Evolutionary conservation across 2,888 invertebrate species (phyloP).

Genomic region (Didymodactylos carnosus): DNA sequence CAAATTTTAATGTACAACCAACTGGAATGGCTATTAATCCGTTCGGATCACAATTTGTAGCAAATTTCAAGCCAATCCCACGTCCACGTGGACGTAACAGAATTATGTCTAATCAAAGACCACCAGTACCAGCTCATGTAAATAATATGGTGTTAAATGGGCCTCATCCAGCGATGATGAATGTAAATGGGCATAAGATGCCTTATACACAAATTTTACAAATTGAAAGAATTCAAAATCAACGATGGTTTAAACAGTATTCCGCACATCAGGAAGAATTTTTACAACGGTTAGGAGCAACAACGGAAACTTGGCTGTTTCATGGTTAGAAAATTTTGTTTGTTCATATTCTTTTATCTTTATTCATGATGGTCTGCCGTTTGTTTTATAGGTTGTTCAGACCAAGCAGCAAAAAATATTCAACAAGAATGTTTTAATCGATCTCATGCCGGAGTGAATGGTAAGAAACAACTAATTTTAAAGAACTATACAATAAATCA

Average conservation of each 20-base stretch:
- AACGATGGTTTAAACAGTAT: background rate
- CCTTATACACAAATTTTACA: background rate
- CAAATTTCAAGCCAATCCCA: too few species aligned
- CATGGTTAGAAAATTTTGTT: background rate
- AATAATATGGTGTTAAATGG: too few species aligned
- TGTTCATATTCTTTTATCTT: background rate
- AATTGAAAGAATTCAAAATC: background rate
- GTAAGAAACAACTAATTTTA: background rate
- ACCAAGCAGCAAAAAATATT: background rate
- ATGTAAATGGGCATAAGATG: too few species aligned
- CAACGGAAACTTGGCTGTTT: background rate
- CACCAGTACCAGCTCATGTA: too few species aligned
- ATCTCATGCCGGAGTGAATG: background rate
- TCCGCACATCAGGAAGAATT: background rate
- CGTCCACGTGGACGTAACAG: too few species aligned
- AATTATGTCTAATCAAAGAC: too few species aligned
- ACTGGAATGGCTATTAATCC: too few species aligned
- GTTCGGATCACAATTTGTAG: too few species aligned
- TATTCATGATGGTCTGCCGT: too few species aligned
- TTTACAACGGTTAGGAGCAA: background rate
- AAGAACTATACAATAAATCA: too few species aligned
- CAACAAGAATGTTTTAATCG: background rate
- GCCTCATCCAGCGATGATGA: too few species aligned
- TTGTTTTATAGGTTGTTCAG: background rate
- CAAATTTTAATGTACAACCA: too few species aligned